phyloP scores from a whole-genome alignment of 37 sponge, comb jelly and placozoan species.

The Axinella damicornis region DNA sequence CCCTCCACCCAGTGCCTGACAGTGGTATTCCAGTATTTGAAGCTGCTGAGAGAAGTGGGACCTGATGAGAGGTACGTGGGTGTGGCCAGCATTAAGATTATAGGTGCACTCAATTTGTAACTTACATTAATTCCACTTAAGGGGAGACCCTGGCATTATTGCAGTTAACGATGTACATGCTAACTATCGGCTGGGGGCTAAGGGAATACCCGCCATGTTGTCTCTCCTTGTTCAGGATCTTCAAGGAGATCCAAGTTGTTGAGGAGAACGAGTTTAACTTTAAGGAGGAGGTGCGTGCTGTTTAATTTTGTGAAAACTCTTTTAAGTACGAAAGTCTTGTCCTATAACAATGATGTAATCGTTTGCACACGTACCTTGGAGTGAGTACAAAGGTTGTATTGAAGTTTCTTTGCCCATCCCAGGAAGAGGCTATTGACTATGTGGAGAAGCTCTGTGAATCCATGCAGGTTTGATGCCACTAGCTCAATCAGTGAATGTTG shows the following conservation, averaged over 20 bases:
- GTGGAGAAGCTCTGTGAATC: slow-evolving; percentile 59
- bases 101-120: too few relatives aligned
- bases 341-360: too few relatives aligned
- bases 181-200: too few relatives aligned
- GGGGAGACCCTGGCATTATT: too few relatives aligned
- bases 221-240: slow-evolving; percentile 29
- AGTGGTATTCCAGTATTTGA: slow-evolving; percentile 71
- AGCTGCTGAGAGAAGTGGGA: slow-evolving; percentile 34
- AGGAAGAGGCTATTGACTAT: slow-evolving; percentile 68
- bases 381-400: too few relatives aligned
- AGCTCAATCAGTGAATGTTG: too few relatives aligned
- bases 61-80: slow-evolving; percentile 51
- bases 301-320: background rate
- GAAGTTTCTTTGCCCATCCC: too few relatives aligned
- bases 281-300: slow-evolving; percentile 48
- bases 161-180: too few relatives aligned
- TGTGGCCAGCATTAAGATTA: background rate
- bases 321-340: too few relatives aligned
- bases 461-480: slow-evolving; percentile 62
- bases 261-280: slow-evolving; percentile 64
- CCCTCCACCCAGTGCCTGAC: slow-evolving; percentile 32
- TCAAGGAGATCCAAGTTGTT: slow-evolving; percentile 43
- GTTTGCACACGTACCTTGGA: too few relatives aligned
- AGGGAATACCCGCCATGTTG: too few relatives aligned
- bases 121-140: too few relatives aligned